phyloP scores from a whole-genome alignment of 2,797 vertebrate genomes.

The Nasua narica region DNA sequence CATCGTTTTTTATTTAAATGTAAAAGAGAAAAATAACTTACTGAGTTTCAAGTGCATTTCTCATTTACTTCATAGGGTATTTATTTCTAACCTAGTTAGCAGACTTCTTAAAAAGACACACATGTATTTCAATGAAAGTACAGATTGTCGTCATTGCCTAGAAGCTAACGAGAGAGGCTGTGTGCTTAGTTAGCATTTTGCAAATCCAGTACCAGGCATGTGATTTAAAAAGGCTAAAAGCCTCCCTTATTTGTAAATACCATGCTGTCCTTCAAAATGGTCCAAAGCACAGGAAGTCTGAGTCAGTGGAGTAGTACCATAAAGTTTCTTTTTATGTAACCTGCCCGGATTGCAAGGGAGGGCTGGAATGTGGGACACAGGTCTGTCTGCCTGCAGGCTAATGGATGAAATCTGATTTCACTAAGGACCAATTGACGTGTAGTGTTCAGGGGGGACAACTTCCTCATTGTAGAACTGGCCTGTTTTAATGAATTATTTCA shows the following conservation, averaged over 20 bases:
- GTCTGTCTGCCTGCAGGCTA: not conserved
- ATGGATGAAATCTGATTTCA: not conserved
- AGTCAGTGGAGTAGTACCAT: not conserved
- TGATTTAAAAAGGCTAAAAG: not conserved
- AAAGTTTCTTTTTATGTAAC: constrained; percentile 17
- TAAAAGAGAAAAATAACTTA: constrained; percentile 22
- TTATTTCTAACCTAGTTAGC: not conserved
- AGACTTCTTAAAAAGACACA: not conserved
- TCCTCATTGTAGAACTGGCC: not conserved
- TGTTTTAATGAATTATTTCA: not conserved
- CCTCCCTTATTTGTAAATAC: constrained; percentile 6
- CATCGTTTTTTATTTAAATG: constrained; percentile 15
- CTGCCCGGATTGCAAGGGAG: not conserved
- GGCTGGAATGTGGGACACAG: not conserved
- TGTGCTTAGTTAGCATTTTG: not conserved
- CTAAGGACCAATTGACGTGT: not conserved
- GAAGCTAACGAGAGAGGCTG: not conserved
- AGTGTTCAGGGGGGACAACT: not conserved
- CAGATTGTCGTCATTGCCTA: not conserved
- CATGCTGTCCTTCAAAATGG: not conserved
- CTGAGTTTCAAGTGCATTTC: not conserved
- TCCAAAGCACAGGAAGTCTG: constrained; percentile 10
- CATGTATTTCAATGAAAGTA: not conserved
- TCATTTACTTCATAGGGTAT: not conserved
- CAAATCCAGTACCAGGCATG: not conserved